A percentile compares a stretch with the other conserved stretches of the same genome.
phyloP scores from a whole-genome alignment of 2,797 vertebrate genomes.

The Coilia nasus region DNA sequence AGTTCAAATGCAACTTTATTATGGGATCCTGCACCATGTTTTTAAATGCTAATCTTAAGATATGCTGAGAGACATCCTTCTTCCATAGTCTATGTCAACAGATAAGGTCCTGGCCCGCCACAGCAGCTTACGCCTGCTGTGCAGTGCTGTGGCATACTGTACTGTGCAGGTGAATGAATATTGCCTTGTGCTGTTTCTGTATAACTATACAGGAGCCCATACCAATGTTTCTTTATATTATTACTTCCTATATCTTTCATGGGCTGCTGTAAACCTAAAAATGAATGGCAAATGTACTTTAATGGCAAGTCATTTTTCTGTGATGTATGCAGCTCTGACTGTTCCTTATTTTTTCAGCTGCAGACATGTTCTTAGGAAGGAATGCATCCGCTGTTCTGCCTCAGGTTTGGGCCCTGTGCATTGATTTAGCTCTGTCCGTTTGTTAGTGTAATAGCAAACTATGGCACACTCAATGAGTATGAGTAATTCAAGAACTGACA shows the following conservation, averaged over 20 bases:
- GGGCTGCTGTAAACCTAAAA: no score
- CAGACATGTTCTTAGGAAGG: conserved; percentile 3
- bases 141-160: not conserved
- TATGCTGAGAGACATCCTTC: not conserved
- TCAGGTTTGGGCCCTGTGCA: conserved; percentile 2
- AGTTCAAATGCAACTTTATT: not conserved
- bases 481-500: not conserved
- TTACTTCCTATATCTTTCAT: no score
- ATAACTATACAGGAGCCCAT: no score
- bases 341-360: not conserved
- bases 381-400: conserved; percentile 32
- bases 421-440: not conserved
- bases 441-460: not conserved
- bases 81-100: not conserved
- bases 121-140: no score
- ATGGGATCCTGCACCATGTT: not conserved
- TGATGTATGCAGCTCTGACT: no score
- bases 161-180: no score
- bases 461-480: not conserved
- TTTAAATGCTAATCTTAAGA: not conserved
- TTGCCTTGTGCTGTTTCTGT: not conserved
- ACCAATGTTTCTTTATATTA: not conserved
- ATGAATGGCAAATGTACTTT: no score
- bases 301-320: no score
- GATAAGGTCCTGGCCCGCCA: not conserved